Evolutionary conservation across 2,888 invertebrate genomes (phyloP).

Genomic region (Acronicta alni): DNA sequence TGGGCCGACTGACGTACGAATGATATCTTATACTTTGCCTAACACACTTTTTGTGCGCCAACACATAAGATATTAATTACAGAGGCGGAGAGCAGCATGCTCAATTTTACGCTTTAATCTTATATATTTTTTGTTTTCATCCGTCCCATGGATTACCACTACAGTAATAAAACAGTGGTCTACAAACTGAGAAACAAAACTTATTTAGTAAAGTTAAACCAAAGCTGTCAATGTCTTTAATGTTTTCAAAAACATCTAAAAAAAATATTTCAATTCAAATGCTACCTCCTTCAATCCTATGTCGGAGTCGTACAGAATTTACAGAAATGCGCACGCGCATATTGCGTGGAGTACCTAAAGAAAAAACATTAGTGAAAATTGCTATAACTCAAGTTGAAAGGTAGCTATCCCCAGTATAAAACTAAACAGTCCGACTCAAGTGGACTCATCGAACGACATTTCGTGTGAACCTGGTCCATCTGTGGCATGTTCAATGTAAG

Average conservation of each 20-base stretch:
- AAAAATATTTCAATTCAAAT: background rate
- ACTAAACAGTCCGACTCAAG: conserved; percentile 60
- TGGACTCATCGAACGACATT: conserved; percentile 68
- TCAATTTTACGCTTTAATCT: conserved; percentile 80
- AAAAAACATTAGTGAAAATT: background rate
- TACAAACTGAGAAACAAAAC: conserved; percentile 12
- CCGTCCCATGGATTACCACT: conserved; percentile 45
- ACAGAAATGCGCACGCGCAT: no score
- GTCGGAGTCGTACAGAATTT: no score
- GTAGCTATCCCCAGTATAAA: conserved; percentile 39
- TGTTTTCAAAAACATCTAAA: no score
- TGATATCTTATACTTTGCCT: conserved; percentile 63
- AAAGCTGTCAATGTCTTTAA: no score
- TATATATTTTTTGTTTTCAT: conserved; percentile 61
- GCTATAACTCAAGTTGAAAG: conserved; percentile 32
- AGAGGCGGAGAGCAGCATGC: conserved; percentile 76
- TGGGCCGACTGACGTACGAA: conserved; percentile 55
- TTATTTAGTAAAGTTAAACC: background rate
- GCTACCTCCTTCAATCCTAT: no score
- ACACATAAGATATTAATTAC: conserved; percentile 85
- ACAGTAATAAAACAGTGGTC: conserved; percentile 46
- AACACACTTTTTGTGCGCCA: conserved; percentile 73
- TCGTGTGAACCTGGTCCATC: conserved; percentile 80
- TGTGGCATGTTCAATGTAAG: conserved; percentile 74
- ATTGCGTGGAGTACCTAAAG: no score